Conservation (phyloP, 2,888 invertebrate genomes). For the Hipparchia sbordonii region DNA sequence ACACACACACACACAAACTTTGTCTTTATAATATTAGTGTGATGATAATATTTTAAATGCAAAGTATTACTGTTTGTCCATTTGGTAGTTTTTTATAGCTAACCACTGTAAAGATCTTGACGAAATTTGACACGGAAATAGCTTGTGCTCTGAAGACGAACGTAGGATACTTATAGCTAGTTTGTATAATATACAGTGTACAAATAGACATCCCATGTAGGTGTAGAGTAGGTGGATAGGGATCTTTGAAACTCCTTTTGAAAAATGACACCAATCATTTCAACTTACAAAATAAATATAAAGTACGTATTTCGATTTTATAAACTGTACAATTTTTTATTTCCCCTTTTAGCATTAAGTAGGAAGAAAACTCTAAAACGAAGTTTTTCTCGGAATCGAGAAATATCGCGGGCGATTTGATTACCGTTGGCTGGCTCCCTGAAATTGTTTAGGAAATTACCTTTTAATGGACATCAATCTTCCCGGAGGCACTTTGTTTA, state of each 20-base stretch:
- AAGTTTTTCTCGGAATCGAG: constrained; percentile 16
- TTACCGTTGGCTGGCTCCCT: constrained; percentile 36
- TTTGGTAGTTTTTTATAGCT: too few species aligned
- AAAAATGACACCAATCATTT: neutral
- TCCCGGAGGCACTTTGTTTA: constrained; percentile 57
- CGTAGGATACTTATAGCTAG: too few species aligned
- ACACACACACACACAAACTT: too few species aligned
- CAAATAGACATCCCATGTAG: too few species aligned
- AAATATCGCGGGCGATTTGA: constrained; percentile 36
- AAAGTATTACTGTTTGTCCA: too few species aligned
- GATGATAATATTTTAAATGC: too few species aligned
- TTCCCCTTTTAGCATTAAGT: constrained; percentile 16
- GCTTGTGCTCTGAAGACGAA: too few species aligned
- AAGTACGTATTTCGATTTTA: neutral
- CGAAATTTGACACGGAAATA: too few species aligned
- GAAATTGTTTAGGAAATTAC: constrained; percentile 62
- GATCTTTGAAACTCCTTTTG: neutral
- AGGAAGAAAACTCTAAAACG: constrained; percentile 11
- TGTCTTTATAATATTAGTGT: too few species aligned
- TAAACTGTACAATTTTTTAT: neutral
- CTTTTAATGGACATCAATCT: constrained; percentile 70
- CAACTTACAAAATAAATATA: neutral
- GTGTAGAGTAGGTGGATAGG: too few species aligned
- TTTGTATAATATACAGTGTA: too few species aligned
- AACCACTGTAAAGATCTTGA: too few species aligned